Evolutionary conservation across 23 tunicate genomes (phyloP), one percentile per base, ranked within the genome.

Genomic region (Corella eumyota): DNA sequence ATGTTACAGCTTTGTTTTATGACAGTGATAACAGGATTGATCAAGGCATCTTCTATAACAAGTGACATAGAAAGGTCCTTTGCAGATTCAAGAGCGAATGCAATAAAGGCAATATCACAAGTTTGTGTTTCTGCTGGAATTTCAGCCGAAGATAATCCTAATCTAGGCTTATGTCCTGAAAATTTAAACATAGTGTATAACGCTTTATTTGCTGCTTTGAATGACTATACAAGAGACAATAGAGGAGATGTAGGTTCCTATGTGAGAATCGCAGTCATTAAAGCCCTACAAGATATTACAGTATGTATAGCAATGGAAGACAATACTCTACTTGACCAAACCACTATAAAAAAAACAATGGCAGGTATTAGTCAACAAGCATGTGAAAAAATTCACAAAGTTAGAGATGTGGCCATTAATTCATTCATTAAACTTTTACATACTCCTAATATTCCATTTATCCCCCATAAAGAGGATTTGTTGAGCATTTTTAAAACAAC

Each of bases 301-400:
- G 50, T 30, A 30, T 20, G 45, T 36, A 15, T 92, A 2, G 76
- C 75, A 4, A 48, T 59, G 33, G 53, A 60, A 24, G 56, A 86
- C 49, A 32, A 32, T 30, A 2, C 31, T 5, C 34, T 76, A 1
- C 38, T 92, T 2, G 22, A 24, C 26, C 44, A 66, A 2, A 57
- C 71, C 9, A 52, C 60, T 30, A 34, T 70, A 0, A 30, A 40
- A 48, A 51, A 55, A 36, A 20, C 72, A 0, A 71, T 92, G 72
- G 61, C 78, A 31, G 64, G 75, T n/a, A 36, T 83, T 5, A 48
- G 83, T 25, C 93, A 79, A 59, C 99, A 92, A 66, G 77, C 81
- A 25, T 73, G 94, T 17, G 99, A 92, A 55, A 92, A 92, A 68
- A 83, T 92, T n/a, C 99, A 83, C 48, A 71, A 71, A 55, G 83